Base-by-base conservation (phyloP, 2,888 invertebrate genomes). In the Folsomia candida region DNA sequence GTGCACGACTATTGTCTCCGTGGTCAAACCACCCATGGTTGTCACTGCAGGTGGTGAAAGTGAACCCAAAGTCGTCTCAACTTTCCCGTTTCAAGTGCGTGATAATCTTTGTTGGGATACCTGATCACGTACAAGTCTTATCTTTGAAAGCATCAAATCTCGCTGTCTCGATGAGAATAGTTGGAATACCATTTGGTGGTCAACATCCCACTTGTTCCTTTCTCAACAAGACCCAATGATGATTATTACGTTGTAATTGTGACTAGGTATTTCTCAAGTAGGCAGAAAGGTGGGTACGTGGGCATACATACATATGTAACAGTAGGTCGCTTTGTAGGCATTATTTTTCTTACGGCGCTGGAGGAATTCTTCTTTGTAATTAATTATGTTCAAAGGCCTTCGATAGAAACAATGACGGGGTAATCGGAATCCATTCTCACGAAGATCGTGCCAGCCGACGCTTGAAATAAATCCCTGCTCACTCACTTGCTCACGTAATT, bases 391-490 rank as follows among this genome's bases (percentile, higher is more conserved):
- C 51, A 37, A 65, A 25, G 27, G 51, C 54, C 22, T 65, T 65
- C 54, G 54, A 65, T 65, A 65, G 65, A 65, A 65, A 65, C 65
- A 65, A 65, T 54, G 25, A 4, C 25, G 51, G n/a, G 65, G 65
- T 64, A 51, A 65, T 65, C 54, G 65, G 51, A 65, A 64, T 64
- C 64, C 28, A 51, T 54, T 54, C 65, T 65, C 65, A 65, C 65
- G 65, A 65, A 65, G 51, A n/a, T 65, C 65, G 65, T 65, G 65
- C 65, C 65, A 51, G 51, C 64, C 47, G 54, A 6, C 18, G 47
- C 65, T 54, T 65, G 65, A 65, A 27, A 6, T 14, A n/a, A 37
- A 26, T 65, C 57, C 37, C 37, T 37, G 14, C 37, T 37, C 37
- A 37, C 37, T 14, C 37, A 37, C 37, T 37, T 37, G 4, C 14